Conservation (phyloP, 1,140 invertebrate species). For the Thrips palmi region DNA sequence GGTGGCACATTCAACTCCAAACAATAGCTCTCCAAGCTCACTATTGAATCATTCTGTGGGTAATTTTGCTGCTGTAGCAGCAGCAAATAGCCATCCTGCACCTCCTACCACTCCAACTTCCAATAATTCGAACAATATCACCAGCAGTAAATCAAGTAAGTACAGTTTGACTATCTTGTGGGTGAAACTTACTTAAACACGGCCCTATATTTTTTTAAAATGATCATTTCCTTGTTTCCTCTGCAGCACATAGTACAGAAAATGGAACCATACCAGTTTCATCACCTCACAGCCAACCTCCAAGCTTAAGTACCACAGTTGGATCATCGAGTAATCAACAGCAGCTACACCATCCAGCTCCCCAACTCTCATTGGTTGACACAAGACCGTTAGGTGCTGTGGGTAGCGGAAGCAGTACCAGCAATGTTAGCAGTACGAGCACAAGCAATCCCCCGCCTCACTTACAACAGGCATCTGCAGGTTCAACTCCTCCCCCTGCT, state of each 20-base stretch:
- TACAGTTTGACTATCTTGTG: constrained; percentile 8
- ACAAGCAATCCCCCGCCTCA: too few relatives aligned
- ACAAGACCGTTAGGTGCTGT: too few relatives aligned
- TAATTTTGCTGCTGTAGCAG: constrained; percentile 43
- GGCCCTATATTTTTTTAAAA: constrained; percentile 6
- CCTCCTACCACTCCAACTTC: constrained; percentile 28
- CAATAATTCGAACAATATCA: constrained; percentile 28
- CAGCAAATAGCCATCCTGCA: constrained; percentile 31
- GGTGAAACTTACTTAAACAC: constrained; percentile 7
- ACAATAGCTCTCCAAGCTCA: constrained; percentile 36
- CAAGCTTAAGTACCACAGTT: too few relatives aligned
- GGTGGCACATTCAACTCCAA: too few relatives aligned
- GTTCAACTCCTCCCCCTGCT: too few relatives aligned
- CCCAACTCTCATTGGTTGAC: too few relatives aligned
- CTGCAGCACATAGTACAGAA: constrained; percentile 28
- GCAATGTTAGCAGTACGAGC: too few relatives aligned
- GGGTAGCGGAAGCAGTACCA: too few relatives aligned
- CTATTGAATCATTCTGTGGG: constrained; percentile 33
- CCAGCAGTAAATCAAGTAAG: constrained; percentile 16
- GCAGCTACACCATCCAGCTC: too few relatives aligned
- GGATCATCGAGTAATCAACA: too few relatives aligned
- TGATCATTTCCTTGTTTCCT: constrained; percentile 10
- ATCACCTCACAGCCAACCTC: not conserved
- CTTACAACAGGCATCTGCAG: too few relatives aligned
- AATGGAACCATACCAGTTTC: constrained; percentile 22